These are phyloP conservation scores for Polydrusus tereticollis DNA, from an alignment of 2,888 invertebrate species.

Conservation along the genomic window DNA sequence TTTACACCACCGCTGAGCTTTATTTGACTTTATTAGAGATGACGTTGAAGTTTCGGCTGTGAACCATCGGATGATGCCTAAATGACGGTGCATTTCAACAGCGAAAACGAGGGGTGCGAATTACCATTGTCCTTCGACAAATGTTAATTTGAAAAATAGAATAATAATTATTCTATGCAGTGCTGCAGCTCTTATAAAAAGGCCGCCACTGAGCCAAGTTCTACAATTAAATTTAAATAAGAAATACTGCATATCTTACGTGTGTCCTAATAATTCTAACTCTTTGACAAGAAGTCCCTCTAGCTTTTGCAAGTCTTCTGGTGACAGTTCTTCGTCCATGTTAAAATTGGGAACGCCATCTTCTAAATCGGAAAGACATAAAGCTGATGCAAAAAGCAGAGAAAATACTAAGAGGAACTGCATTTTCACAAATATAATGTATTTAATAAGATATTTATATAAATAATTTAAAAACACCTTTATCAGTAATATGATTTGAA, in stretches of 20 bases:
- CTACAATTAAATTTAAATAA: neutral
- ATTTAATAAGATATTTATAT: neutral
- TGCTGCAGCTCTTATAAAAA: no score
- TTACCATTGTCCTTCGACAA: no score
- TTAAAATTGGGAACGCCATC: conserved; percentile 16
- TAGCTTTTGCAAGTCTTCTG: neutral
- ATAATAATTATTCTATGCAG: no score
- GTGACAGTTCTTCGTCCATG: conserved; percentile 15
- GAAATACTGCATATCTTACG: neutral
- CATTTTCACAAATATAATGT: neutral
- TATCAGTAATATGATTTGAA: neutral
- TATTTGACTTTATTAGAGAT: no score
- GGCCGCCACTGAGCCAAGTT: no score
- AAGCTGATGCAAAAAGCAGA: neutral
- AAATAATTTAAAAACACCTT: neutral
- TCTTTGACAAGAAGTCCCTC: conserved; percentile 1
- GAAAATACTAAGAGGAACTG: neutral
- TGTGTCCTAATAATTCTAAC: neutral
- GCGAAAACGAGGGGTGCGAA: no score
- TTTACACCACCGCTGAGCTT: no score
- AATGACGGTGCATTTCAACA: no score
- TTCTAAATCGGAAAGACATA: neutral
- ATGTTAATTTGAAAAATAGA: no score
- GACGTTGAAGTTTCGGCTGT: no score
- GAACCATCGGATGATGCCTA: no score